These are phyloP conservation scores for Drosophila paucipuncta DNA, from an alignment of 2,888 invertebrate genomes.

Conservation along the genomic window DNA sequence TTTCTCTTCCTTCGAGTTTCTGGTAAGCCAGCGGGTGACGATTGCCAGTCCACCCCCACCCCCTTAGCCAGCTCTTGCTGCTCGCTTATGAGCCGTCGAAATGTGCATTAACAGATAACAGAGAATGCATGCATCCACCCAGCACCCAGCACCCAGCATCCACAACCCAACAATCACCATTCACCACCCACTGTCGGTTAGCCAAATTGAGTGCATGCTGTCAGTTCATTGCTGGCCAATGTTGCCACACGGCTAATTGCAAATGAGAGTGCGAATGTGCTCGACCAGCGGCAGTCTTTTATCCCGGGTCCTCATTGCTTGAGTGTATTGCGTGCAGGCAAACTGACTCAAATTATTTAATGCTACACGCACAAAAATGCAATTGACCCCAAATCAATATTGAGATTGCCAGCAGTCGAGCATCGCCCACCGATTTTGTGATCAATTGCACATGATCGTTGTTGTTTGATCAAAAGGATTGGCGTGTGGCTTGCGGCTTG, in stretches of 20 bases:
- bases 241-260: conserved; percentile 71
- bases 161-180: neutral
- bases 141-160: neutral
- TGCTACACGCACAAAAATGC: conserved; percentile 10
- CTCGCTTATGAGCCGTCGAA: conserved; percentile 77
- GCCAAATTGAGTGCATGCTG: conserved; percentile 34
- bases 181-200: neutral
- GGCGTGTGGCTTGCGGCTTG: neutral
- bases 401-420: neutral
- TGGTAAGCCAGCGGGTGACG: conserved; percentile 34
- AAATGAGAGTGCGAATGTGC: conserved; percentile 70
- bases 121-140: conserved; percentile 1
- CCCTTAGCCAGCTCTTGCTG: neutral
- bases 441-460: neutral
- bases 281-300: conserved; percentile 14
- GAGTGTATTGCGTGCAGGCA: neutral
- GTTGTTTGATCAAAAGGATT: neutral
- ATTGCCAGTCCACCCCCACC: neutral
- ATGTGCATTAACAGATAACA: conserved; percentile 71
- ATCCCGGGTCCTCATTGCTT: conserved; percentile 5
- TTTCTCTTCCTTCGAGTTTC: conserved; percentile 37
- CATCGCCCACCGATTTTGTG: neutral
- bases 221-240: conserved; percentile 53
- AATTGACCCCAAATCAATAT: conserved; percentile 3
- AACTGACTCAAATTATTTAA: neutral